Evolutionary conservation across 2,113 vertebrate genomes (phyloP).

Genomic region (Prunella himalayana): DNA sequence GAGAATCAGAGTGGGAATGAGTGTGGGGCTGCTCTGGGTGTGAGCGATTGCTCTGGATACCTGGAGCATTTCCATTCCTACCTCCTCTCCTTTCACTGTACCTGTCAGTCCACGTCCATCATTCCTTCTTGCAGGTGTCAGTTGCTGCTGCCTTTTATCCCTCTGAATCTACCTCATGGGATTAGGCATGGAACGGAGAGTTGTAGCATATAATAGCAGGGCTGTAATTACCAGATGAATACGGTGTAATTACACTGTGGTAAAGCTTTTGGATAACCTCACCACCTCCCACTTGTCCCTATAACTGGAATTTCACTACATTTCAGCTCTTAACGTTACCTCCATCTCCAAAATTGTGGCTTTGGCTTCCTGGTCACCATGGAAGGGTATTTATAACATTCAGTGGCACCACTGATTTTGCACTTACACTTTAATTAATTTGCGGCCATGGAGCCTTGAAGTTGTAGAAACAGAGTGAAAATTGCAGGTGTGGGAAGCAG

Average conservation of each 20-base stretch:
- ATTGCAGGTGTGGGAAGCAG: neutral
- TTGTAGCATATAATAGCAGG: neutral
- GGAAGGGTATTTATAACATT: neutral
- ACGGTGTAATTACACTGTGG: neutral
- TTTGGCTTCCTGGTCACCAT: neutral
- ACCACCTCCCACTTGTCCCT: neutral
- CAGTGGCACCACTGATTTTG: neutral
- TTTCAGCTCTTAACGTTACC: neutral
- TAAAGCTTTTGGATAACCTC: constrained; percentile 17
- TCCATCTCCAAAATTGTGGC: neutral
- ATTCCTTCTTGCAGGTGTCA: neutral
- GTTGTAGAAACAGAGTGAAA: neutral
- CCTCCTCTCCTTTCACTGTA: neutral
- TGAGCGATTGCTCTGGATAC: accelerated
- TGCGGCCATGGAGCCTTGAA: neutral
- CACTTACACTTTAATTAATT: neutral
- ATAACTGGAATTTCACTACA: neutral
- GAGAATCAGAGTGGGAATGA: accelerated
- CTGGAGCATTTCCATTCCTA: neutral
- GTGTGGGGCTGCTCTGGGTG: neutral
- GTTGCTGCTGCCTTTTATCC: neutral
- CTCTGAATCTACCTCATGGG: neutral
- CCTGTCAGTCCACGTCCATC: neutral
- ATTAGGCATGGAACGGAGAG: neutral
- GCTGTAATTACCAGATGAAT: constrained; percentile 15